phyloP scores from a whole-genome alignment of 2,888 invertebrate genomes.

The Catocala nupta region DNA sequence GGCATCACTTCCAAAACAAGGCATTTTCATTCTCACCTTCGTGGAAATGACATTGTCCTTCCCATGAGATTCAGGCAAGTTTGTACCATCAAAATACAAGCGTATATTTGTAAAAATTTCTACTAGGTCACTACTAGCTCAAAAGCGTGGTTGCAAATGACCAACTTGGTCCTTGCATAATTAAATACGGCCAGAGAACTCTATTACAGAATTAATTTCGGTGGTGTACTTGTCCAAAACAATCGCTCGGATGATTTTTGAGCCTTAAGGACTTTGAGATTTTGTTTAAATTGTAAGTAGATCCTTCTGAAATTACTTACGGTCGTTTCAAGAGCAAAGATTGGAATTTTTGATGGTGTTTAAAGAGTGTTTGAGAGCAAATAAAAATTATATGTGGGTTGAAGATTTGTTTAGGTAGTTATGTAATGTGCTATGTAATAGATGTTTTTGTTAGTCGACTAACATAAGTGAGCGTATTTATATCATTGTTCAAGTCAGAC shows the following conservation, averaged over 20 bases:
- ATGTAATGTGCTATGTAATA: no score
- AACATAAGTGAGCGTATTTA: no score
- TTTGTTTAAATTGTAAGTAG: conserved; percentile 27
- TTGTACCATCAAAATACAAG: background rate
- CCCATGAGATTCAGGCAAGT: background rate
- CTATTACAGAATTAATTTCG: conserved; percentile 9
- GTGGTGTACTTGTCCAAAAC: conserved; percentile 24
- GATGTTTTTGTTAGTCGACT: no score
- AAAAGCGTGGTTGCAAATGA: background rate
- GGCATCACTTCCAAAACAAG: background rate
- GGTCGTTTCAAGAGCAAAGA: background rate
- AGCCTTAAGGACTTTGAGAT: conserved; percentile 18
- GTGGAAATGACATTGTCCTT: background rate
- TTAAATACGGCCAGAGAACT: conserved; percentile 25
- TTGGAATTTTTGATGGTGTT: background rate
- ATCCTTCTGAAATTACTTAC: background rate
- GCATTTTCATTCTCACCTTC: background rate
- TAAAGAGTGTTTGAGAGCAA: background rate
- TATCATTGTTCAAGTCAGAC: no score
- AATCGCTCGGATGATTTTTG: conserved; percentile 38
- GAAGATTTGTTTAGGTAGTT: no score
- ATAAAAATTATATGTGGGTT: no score
- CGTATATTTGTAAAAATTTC: background rate
- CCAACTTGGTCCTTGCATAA: conserved; percentile 8
- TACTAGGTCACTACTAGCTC: background rate